phyloP scores from a whole-genome alignment of 2,113 vertebrate species.

The Syngnathus floridae region DNA sequence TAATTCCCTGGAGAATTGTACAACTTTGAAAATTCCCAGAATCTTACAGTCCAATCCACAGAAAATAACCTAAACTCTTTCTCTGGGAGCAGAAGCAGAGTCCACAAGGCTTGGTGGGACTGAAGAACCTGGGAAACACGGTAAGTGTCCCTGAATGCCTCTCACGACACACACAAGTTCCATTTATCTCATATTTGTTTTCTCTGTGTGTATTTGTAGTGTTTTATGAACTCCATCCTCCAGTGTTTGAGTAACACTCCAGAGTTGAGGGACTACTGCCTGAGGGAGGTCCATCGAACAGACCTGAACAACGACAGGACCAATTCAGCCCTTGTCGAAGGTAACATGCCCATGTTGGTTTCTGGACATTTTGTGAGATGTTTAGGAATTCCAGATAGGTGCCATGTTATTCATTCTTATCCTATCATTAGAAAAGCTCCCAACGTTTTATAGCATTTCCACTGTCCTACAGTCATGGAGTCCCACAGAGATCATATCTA shows the following conservation, averaged over 20 bases:
- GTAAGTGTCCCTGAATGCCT: slow-evolving; percentile 66
- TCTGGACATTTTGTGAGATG: not conserved
- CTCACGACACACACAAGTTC: too few species aligned
- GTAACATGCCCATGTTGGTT: not conserved
- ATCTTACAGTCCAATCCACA: not conserved
- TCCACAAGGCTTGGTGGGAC: slow-evolving; percentile 86
- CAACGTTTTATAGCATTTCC: not conserved
- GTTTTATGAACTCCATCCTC: slow-evolving; percentile 98
- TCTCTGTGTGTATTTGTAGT: slow-evolving; percentile 61
- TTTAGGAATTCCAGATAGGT: not conserved
- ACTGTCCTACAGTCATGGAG: not conserved
- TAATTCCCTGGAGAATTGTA: too few species aligned
- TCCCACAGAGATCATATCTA: not conserved
- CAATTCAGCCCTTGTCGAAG: slow-evolving; percentile 75
- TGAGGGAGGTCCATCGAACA: slow-evolving; percentile 77
- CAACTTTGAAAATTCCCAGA: not conserved
- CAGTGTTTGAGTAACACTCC: slow-evolving; percentile 94
- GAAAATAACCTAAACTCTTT: slow-evolving; percentile 1
- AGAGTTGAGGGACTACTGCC: slow-evolving; percentile 89
- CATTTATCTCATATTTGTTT: not conserved
- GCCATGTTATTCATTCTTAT: not conserved
- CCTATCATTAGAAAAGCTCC: too few species aligned
- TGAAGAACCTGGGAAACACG: slow-evolving; percentile 93
- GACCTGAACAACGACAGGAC: slow-evolving; percentile 79
- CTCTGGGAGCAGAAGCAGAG: slow-evolving; percentile 77